Conservation (phyloP, 2,797 vertebrate genomes). For the Chromobotia macracanthus region DNA sequence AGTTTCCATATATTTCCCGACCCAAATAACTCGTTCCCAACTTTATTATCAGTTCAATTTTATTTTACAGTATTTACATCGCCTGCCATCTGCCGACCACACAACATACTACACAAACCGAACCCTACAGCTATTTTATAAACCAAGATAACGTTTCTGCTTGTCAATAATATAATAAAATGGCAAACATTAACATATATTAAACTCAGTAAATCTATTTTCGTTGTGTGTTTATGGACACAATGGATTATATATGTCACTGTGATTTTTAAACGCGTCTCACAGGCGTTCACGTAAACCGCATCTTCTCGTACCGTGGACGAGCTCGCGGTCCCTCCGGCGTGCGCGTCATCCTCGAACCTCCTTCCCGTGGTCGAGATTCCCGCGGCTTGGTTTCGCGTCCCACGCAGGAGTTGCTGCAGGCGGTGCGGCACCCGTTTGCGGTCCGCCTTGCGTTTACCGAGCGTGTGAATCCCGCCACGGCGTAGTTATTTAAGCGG, state of each 20-base stretch:
- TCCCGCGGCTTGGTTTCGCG: slow-evolving; percentile 87
- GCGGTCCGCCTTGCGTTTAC: slow-evolving; percentile 79
- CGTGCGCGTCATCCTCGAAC: slow-evolving; percentile 20
- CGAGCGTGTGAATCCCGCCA: slow-evolving; percentile 87
- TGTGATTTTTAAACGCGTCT: not conserved
- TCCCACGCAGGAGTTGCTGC: slow-evolving; percentile 85
- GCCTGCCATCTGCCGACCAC: slow-evolving; percentile 50
- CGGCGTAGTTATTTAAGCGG: slow-evolving; percentile 79
- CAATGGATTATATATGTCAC: too few species aligned
- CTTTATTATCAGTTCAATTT: too few species aligned
- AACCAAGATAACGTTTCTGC: not conserved
- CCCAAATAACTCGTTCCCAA: too few species aligned
- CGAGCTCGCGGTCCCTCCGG: not conserved
- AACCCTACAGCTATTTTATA: not conserved
- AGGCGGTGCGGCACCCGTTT: slow-evolving; percentile 82
- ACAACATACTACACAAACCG: slow-evolving; percentile 20
- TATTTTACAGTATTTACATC: slow-evolving; percentile 10
- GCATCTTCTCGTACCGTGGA: slow-evolving; percentile 27
- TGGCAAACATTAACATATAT: not conserved
- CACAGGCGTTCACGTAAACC: slow-evolving; percentile 7
- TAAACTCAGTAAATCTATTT: too few species aligned
- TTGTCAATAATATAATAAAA: not conserved
- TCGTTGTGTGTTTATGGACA: too few species aligned
- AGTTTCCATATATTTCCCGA: too few species aligned
- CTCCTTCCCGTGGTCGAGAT: slow-evolving; percentile 94